Evolutionary conservation across 2,113 vertebrate genomes (phyloP), one percentile per base, ranked within the genome.

Genomic region (Bettongia penicillata): DNA sequence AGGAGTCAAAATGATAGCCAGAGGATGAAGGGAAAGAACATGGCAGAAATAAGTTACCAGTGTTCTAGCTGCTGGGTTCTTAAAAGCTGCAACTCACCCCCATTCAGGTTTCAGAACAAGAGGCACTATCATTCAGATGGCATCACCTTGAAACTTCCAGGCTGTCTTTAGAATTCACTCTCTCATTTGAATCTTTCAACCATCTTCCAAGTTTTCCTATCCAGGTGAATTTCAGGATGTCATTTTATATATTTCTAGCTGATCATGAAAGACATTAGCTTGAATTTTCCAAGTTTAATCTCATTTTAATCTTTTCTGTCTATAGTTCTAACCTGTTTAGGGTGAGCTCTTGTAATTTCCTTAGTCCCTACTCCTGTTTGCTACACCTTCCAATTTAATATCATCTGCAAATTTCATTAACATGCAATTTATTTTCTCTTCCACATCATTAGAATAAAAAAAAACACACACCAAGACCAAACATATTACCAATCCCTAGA

Each of bases 351-450:
- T 53, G 5, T 51, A 93, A 90, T 51, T 90, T 94, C 53, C 53
- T 93, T 48, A 5, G 68, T 94, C 61, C 43, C 57, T 48, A 51
- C 37, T 95, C 95, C 92, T 91, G 90, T 92, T 94, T 93, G 94
- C 93, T 96, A 97, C 95, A 96, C 92, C 98, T 97, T 97, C 96
- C 94, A 97, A 97, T 95, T 96, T 97, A 97, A 97, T 98, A 96
- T 52, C n/a, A 23, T 94, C 96, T 96, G 97, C 94, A 98, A 96
- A 98, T 97, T 97, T 97, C 96, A 98, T 98, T 97, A 98, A 94
- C 94, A 96, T 97, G 95, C 96, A 96, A 98, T 97, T 97, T 97
- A 93, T 96, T 97, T 97, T 96, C 97, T 92, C 94, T 97, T 97
- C 94, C 97, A 98, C 95, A 97, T 98, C 97, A 98, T 97, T 97